A percentile compares a stretch with the other conserved stretches of the same genome.
These are phyloP conservation scores for Pollenia angustigena DNA, from an alignment of 2,888 invertebrate species.

Conservation along the genomic window DNA sequence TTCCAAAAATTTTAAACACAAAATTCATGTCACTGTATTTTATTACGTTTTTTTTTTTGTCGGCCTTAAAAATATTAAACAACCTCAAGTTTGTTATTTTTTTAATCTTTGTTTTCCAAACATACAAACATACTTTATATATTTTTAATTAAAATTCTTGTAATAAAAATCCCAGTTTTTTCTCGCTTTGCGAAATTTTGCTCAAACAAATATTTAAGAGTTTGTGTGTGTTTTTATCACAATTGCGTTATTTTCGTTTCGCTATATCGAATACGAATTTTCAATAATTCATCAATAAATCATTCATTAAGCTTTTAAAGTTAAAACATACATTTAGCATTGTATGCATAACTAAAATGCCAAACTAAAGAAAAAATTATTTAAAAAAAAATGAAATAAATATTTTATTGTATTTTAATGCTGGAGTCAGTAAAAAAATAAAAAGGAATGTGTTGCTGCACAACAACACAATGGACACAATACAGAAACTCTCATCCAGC, in stretches of 20 bases:
- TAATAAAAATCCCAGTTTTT: conserved; percentile 6
- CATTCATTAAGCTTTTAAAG: conserved; percentile 68
- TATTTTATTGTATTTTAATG: conserved; percentile 47
- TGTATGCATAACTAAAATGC: conserved; percentile 63
- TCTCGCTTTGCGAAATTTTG: conserved; percentile 15
- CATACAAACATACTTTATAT: not conserved
- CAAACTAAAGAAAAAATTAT: conserved; percentile 32
- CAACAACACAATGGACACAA: conserved; percentile 30
- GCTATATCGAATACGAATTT: conserved; percentile 22
- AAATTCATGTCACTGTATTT: too few species aligned
- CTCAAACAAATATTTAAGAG: not conserved
- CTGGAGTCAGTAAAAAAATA: conserved; percentile 17
- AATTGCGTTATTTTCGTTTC: not conserved
- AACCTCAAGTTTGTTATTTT: conserved; percentile 1
- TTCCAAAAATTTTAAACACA: too few species aligned
- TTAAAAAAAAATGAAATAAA: conserved; percentile 21
- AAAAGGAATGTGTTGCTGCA: conserved; percentile 26
- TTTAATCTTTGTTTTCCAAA: not conserved
- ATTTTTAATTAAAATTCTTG: conserved; percentile 58
- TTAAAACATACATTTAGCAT: conserved; percentile 65
- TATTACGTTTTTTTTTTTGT: not conserved
- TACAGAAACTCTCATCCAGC: not conserved
- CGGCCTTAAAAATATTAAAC: not conserved
- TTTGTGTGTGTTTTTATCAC: conserved; percentile 1
- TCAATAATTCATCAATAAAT: conserved; percentile 68